These are phyloP conservation scores for Mesitornis unicolor DNA, from an alignment of 2,113 vertebrate genomes.

Conservation along the genomic window DNA sequence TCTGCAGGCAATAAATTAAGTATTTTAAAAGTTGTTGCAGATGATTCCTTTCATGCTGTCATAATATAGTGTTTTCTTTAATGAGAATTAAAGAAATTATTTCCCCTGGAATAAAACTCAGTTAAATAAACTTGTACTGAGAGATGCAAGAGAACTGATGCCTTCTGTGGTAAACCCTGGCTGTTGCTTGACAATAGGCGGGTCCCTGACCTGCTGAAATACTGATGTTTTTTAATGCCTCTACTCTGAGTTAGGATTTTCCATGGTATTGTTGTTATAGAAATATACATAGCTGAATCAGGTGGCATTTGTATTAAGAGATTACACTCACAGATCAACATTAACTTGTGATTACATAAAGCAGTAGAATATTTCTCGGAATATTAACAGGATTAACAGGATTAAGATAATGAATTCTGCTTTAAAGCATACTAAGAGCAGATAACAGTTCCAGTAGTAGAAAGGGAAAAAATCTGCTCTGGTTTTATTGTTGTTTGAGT, in stretches of 20 bases:
- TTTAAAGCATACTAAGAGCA: not conserved
- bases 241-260: constrained; percentile 3
- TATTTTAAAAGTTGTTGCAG: constrained; percentile 63
- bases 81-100: constrained; percentile 64
- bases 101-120: constrained; percentile 27
- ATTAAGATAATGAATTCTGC: not conserved
- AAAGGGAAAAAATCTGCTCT: accelerated
- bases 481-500: not conserved
- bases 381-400: not conserved
- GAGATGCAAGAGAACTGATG: not conserved
- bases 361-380: not conserved
- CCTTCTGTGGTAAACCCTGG: not conserved
- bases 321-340: not conserved
- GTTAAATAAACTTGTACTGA: constrained; percentile 34
- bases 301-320: constrained; percentile 12
- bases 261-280: not conserved
- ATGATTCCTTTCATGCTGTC: constrained; percentile 64
- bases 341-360: not conserved
- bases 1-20: constrained; percentile 60
- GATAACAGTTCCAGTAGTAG: not conserved
- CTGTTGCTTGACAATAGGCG: not conserved
- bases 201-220: not conserved
- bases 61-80: constrained; percentile 63
- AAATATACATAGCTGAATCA: not conserved
- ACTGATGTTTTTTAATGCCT: not conserved